Evolutionary conservation across 2,113 vertebrate genomes (phyloP).

Genomic region (Montifringilla adamsi): DNA sequence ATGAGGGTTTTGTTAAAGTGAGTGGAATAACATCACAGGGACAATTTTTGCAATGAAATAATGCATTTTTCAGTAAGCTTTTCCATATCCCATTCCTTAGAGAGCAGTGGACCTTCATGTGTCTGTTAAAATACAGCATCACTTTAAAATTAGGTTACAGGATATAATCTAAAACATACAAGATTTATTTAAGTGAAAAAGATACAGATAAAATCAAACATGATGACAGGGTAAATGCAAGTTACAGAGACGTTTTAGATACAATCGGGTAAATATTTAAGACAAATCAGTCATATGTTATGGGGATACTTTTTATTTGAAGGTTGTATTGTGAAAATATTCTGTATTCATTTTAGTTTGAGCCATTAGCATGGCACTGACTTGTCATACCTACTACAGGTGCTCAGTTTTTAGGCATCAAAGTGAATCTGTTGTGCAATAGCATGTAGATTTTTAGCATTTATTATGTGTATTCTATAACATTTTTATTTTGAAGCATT

Average conservation of each 20-base stretch:
- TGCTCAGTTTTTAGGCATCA: constrained; percentile 32
- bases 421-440: constrained; percentile 20
- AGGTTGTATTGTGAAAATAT: neutral
- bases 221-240: neutral
- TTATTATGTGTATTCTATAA: neutral
- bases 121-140: neutral
- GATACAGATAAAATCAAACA: neutral
- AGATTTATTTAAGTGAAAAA: neutral
- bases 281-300: neutral
- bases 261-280: neutral
- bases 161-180: neutral
- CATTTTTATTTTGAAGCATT: neutral
- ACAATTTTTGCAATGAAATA: neutral
- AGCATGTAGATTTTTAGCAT: constrained; percentile 17
- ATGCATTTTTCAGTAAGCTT: neutral
- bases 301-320: neutral
- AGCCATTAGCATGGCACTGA: constrained; percentile 30
- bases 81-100: neutral
- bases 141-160: constrained; percentile 21
- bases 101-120: neutral
- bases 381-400: constrained; percentile 1
- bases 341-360: constrained; percentile 26
- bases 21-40: neutral
- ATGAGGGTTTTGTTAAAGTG: neutral
- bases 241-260: neutral